Percentiles rank a stretch among this genome's conserved stretches.
These are phyloP conservation scores for Melitaea cinxia DNA, from an alignment of 1,140 invertebrate genomes.

Conservation along the genomic window DNA sequence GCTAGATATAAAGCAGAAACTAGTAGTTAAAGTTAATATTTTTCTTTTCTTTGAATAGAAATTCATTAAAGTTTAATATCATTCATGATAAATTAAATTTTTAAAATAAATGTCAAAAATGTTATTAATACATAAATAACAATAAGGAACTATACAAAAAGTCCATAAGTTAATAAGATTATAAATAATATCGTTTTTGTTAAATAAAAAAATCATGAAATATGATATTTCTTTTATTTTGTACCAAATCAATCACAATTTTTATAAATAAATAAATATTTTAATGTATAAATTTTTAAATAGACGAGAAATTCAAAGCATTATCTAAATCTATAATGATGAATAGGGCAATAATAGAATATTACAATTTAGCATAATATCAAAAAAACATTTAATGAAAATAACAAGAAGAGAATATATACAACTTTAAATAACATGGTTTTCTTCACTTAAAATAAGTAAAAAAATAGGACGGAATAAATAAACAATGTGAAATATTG, in stretches of 20 bases:
- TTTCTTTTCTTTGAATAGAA: neutral
- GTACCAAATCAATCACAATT: conserved; percentile 56
- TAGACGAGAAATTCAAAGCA: conserved; percentile 52
- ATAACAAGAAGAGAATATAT: neutral
- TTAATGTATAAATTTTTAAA: neutral
- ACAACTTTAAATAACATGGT: neutral
- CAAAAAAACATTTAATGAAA: neutral
- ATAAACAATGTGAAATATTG: too few species aligned
- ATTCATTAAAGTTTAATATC: too few species aligned
- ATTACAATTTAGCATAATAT: neutral
- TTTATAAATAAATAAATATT: conserved; percentile 29
- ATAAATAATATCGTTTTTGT: conserved; percentile 13
- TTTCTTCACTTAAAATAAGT: neutral
- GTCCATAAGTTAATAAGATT: too few species aligned
- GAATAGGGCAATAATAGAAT: too few species aligned
- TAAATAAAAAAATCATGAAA: conserved; percentile 43
- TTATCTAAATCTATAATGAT: conserved; percentile 35
- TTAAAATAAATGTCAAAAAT: too few species aligned
- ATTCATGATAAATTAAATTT: too few species aligned
- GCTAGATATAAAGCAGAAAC: conserved; percentile 51
- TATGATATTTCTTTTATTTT: conserved; percentile 64
- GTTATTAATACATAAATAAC: too few species aligned
- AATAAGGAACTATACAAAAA: too few species aligned
- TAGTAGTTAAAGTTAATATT: conserved; percentile 25
- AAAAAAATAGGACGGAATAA: neutral